These are phyloP conservation scores for Thalpophila matura DNA, from an alignment of 2,888 invertebrate species.

Conservation along the genomic window DNA sequence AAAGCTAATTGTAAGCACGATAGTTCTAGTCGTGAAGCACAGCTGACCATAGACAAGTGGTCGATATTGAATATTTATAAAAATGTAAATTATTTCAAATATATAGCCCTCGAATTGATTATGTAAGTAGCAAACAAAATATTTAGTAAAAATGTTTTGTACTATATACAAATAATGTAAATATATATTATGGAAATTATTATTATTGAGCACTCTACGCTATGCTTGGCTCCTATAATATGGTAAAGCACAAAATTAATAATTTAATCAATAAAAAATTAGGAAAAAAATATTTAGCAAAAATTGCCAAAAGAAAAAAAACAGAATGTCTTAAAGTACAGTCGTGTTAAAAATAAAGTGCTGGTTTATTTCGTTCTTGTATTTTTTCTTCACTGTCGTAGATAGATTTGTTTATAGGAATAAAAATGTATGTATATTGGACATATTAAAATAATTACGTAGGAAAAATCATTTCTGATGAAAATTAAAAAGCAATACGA, in stretches of 20 bases:
- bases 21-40: slow-evolving; percentile 75
- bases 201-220: slow-evolving; percentile 72
- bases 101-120: slow-evolving; percentile 72
- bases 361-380: slow-evolving; percentile 43
- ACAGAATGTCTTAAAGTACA: slow-evolving; percentile 61
- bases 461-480: slow-evolving; percentile 50
- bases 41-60: slow-evolving; percentile 62
- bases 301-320: slow-evolving; percentile 67
- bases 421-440: slow-evolving; percentile 64
- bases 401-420: slow-evolving; percentile 57
- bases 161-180: slow-evolving; percentile 75
- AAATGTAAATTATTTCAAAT: slow-evolving; percentile 63
- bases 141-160: slow-evolving; percentile 84
- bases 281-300: slow-evolving; percentile 63
- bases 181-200: slow-evolving; percentile 67
- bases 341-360: slow-evolving; percentile 56
- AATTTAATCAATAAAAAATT: slow-evolving; percentile 59
- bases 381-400: slow-evolving; percentile 45
- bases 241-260: slow-evolving; percentile 63
- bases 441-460: slow-evolving; percentile 59
- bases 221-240: slow-evolving; percentile 78
- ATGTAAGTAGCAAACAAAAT: slow-evolving; percentile 81
- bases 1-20: slow-evolving; percentile 68
- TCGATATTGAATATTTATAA: slow-evolving; percentile 66
- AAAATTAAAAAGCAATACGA: slow-evolving; percentile 80